These are phyloP conservation scores for Platycnemis pennipes DNA, from an alignment of 2,888 invertebrate species.

Conservation along the genomic window DNA sequence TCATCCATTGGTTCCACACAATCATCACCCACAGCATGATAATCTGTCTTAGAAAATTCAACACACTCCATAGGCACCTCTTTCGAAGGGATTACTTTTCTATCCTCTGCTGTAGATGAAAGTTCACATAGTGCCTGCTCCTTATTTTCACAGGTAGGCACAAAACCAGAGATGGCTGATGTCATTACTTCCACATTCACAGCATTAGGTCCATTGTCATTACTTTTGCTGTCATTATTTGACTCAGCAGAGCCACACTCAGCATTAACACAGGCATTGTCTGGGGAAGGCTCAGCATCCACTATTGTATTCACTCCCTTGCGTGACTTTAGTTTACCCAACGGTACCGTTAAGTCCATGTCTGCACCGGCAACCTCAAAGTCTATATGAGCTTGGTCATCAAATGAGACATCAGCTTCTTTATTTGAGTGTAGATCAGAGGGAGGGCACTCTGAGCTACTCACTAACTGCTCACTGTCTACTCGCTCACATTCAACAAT, in stretches of 20 bases:
- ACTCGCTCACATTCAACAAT: neutral
- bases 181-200: neutral
- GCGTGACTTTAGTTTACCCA: neutral
- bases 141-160: neutral
- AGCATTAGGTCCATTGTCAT: neutral
- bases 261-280: neutral
- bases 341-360: neutral
- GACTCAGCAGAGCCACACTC: neutral
- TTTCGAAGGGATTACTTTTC: neutral
- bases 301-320: neutral
- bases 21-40: neutral
- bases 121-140: neutral
- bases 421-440: neutral
- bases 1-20: neutral
- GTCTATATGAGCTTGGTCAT: neutral
- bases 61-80: neutral
- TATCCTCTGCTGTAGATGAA: neutral
- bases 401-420: neutral
- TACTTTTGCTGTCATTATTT: neutral
- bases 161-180: neutral
- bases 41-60: neutral
- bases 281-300: neutral
- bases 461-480: neutral
- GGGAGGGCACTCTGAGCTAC: neutral
- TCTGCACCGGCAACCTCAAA: neutral